Evolutionary conservation across 2,797 vertebrate genomes (phyloP), one percentile per base, ranked within the genome.

Genomic region (Sebastiscus tertius): DNA sequence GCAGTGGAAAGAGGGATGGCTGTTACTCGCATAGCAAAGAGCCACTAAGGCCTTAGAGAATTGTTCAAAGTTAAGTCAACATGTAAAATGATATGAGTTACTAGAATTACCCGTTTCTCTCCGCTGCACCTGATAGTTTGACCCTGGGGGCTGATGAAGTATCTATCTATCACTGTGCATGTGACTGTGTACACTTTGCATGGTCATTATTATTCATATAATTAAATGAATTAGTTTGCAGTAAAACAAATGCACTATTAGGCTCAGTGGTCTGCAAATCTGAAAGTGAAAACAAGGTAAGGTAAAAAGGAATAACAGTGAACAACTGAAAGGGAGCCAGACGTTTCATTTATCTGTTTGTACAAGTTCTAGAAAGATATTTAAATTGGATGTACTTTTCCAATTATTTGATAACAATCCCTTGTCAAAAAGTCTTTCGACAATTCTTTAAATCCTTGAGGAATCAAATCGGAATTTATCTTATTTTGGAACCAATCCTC

Each of bases 331-430:
- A 81, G 8, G 29, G n/a, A 75, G 68, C n/a, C 16, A n/a, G 62
- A 75, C 2, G 24, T 79, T 85, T 72, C n/a, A 74, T 81, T 82
- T 82, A 85, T 92, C 84, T 88, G 36, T 86, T 80, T 85, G 75
- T 86, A 84, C 75, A 80, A 89, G 75, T 88, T 88, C 58, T 65
- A 27, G 46, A 83, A 71, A 84, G 88, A 92, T 91, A 90, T 92
- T 90, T 69, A 92, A 94, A 91, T 88, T 84, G 83, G 86, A 86
- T 80, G 73, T 87, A 93, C 88, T 91, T 92, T 92, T 93, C 89
- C 93, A 94, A 94, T 94, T 95, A 94, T 93, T 94, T 95, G 92
- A 94, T 93, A 94, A 91, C 85, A 87, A 93, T 92, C 88, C 91
- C 87, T 77, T 87, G 90, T 94, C 92, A 91, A 80, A 90, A 89